Evolutionary conservation across 2,113 vertebrate species (phyloP), one percentile per base, ranked within the genome.

Genomic region (Salminus brasiliensis): DNA sequence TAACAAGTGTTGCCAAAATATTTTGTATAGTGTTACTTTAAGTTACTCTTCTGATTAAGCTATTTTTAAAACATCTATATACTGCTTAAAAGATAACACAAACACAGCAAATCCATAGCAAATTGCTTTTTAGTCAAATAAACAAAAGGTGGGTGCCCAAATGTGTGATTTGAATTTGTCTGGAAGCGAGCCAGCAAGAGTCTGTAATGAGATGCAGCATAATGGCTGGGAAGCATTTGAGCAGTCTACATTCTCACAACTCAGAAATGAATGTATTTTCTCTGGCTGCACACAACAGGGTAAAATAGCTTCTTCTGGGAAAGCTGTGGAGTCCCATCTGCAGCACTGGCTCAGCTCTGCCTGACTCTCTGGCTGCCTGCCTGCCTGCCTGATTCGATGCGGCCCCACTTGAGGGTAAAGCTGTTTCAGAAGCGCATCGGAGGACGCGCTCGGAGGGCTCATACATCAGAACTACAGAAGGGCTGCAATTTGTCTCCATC

Each of bases 271-370:
- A 73, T 60, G 18, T 25, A 47, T 49, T 71, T 72, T 62, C 49
- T 69, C 49, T 83, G 62, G 34, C 68, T 72, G 68, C 32, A 70
- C 60, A 73, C 49, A 80, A 77, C 60, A 76, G 29, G 83, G 57
- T 25, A 65, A 72, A 69, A 70, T 30, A 68, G 21, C 18, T 55
- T 83, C 53, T 52, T 73, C 34, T 23, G 60, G 13, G 15, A 11
- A 49, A 79, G 84, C 67, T 81, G 29, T 83, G 81, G 60, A 78
- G 65, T 32, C 30, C 85, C 75, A 88, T 81, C 85, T 87, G 83
- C 71, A 81, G 72, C 52, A 45, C 60, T 79, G 66, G 76, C 85
- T 80, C 34, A 21, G 52, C 30, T 60, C 43, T 27, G 11, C 45
- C n/a, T 43, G 45, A 9, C 43, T 32, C 1, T 25, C n/a, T 43